These are phyloP conservation scores for Aphelinus certus DNA, from an alignment of 1,140 invertebrate species.

Conservation along the genomic window DNA sequence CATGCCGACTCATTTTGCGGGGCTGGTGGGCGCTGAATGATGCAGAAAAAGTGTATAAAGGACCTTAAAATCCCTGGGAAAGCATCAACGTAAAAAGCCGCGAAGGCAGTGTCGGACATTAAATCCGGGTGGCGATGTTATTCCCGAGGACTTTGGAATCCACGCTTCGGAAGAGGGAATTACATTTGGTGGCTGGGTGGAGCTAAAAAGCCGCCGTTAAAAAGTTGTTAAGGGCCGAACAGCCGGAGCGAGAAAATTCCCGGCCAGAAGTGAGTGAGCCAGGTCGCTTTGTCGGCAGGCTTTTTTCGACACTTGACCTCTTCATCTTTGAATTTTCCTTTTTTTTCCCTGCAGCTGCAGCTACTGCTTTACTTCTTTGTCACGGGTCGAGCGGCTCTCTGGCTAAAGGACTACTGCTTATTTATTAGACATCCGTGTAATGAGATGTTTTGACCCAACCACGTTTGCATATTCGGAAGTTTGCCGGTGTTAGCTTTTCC, in stretches of 20 bases:
- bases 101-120: no score
- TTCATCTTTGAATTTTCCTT: conserved; percentile 5
- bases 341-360: no score
- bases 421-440: no score
- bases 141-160: conserved; percentile 12
- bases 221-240: neutral
- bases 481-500: no score
- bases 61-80: no score
- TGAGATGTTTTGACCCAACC: no score
- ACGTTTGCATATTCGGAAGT: no score
- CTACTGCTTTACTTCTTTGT: neutral
- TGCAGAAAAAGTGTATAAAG: no score
- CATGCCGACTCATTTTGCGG: no score
- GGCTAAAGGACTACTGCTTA: no score
- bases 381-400: neutral
- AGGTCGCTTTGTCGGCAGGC: conserved; percentile 3
- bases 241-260: neutral
- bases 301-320: conserved; percentile 17
- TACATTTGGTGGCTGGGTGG: conserved; percentile 44
- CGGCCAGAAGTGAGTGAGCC: neutral
- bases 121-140: neutral
- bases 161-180: conserved; percentile 37
- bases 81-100: no score
- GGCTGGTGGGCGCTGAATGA: no score
- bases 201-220: conserved; percentile 21